Evolutionary conservation across 2,888 invertebrate genomes (phyloP), one percentile per base, ranked within the genome.

Genomic region (Caenorhabditis becei): DNA sequence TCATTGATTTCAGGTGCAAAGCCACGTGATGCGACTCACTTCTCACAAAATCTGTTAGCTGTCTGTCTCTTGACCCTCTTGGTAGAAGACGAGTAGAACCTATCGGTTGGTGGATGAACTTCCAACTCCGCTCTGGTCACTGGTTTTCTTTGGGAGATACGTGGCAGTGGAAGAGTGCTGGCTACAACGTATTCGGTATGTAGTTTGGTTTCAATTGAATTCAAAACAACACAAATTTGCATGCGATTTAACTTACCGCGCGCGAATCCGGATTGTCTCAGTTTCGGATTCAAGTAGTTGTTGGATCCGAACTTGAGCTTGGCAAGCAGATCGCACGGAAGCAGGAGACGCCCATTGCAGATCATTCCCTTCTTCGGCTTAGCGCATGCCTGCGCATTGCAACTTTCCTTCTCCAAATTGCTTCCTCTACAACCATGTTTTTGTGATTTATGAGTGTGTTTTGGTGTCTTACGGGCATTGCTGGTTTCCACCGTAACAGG

Each of bases 281-380:
- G 74, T 65, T 78, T 77, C 3, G 82, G 82, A 61, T 82, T 82
- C 74, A 82, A 69, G 44, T 62, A 77, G 69, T 82, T 82, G 65
- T 82, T 82, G 41, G 82, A 82, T 70, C 90, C 90, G 61, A 90
- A 90, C 44, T 88, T 87, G 24, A 90, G 84, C 53, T 86, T 80
- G 53, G 72, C 72, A 37, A 89, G 72, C 56, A 90, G 75, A 59
- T 89, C 89, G 70, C 90, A 90, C 16, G 90, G 90, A 56, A 90
- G 81, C 11, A 90, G 77, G 8, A 90, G 71, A 28, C 87, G 71
- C 28, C 88, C 88, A 63, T 80, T 80, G 66, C 88, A 88, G 35
- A 86, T 74, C 71, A 82, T 79, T 67, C 82, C 82, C 53, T 75
- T 77, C 53, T 82, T 82, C 10, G 81, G 77, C 49, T 80, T 80